These are phyloP conservation scores for Psephotus haematonotus DNA, from an alignment of 2,113 vertebrate species.

Conservation along the genomic window DNA sequence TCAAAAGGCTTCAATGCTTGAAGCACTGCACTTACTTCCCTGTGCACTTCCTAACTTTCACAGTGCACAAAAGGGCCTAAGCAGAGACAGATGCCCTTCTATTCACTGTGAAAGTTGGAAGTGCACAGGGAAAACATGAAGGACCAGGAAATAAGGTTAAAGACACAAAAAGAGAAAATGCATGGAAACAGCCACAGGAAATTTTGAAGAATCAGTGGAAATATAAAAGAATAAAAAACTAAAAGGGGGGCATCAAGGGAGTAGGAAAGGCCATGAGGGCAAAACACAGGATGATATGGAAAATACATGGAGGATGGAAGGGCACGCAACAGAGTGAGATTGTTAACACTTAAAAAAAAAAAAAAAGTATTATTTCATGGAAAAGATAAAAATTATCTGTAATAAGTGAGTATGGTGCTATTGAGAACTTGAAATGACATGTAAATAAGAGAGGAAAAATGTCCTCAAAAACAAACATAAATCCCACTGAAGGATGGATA, in stretches of 20 bases:
- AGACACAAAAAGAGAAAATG: neutral
- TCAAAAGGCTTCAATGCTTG: neutral
- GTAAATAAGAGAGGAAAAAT: neutral
- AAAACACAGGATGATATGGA: neutral
- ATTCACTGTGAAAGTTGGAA: neutral
- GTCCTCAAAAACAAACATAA: neutral
- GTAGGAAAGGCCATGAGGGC: neutral
- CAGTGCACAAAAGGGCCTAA: neutral
- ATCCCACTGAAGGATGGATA: neutral
- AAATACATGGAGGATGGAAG: neutral
- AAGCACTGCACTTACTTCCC: neutral
- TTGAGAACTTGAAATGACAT: neutral
- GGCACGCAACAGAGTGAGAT: neutral
- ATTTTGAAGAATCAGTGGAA: constrained; percentile 21
- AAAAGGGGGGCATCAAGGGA: neutral
- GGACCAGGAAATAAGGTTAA: neutral
- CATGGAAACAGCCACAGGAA: neutral
- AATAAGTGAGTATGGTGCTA: neutral
- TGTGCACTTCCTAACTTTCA: neutral
- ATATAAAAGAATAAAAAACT: neutral
- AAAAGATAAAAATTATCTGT: neutral
- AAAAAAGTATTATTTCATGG: neutral
- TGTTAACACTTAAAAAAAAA: neutral
- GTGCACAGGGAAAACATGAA: neutral
- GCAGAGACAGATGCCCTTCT: neutral